Conservation (phyloP, 2,113 vertebrate genomes). For the Conger conger region DNA sequence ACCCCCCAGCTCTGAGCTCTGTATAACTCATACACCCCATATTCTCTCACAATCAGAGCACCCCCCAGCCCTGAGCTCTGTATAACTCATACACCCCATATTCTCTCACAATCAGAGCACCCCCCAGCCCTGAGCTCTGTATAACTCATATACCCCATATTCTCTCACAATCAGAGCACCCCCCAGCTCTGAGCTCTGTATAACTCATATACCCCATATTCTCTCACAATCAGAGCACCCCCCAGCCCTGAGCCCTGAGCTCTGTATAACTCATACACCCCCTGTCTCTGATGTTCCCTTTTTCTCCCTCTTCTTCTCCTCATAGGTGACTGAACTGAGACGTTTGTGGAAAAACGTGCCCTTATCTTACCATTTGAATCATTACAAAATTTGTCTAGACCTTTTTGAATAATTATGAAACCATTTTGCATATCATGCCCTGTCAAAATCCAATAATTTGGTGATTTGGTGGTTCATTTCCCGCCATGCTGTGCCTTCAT, state of each 20-base stretch:
- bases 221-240: background rate
- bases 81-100: background rate
- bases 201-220: background rate
- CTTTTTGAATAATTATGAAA: no score
- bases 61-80: constrained; percentile 53
- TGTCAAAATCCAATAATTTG: no score
- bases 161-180: constrained; percentile 45
- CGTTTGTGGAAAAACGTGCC: no score
- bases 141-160: constrained; percentile 30
- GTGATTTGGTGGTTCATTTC: no score
- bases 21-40: constrained; percentile 22
- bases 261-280: no score
- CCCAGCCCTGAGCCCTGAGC: no score
- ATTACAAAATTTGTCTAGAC: no score
- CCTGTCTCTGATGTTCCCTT: background rate
- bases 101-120: background rate
- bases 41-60: constrained; percentile 45
- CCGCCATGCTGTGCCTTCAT: no score
- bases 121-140: constrained; percentile 21
- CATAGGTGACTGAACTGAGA: no score
- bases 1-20: constrained; percentile 13
- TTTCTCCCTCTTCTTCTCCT: background rate
- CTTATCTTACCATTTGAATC: no score
- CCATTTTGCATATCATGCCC: no score
- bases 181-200: constrained; percentile 50